Base-by-base conservation (phyloP, 2,113 vertebrate genomes). In the Pampusana beccarii region DNA sequence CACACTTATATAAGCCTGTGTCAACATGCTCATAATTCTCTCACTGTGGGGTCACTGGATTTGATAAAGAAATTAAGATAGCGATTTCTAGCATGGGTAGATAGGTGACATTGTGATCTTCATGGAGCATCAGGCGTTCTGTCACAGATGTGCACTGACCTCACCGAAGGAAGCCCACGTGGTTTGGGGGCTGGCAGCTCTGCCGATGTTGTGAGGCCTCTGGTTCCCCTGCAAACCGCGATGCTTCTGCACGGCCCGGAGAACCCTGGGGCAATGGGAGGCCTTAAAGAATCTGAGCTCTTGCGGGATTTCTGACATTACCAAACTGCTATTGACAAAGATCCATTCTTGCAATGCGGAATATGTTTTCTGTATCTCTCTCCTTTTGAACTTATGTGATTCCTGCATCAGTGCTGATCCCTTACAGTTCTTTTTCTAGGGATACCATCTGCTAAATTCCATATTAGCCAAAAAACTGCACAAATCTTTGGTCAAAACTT, bases 11-110 rank as follows among this genome's bases (percentile, higher is more conserved):
- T 16, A 31, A 46, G 31, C 58, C 16, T 33, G 33, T 86, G 74
- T 94, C 70, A 38, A 65, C 88, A 44, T 86, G 74, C 89, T 83
- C 33, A 11, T 64, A 91, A 90, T 83, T 80, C 78, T 81, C 16
- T 62, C 94, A 82, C 67, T 79, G 33, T 26, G 85, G 78, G 77
- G 60, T 31, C 48, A 57, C 40, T 71, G 54, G 84, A 57, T 72
- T 91, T 91, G 91, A 92, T 88, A 87, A 92, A 96, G 79, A 86
- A 94, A 80, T 78, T 82, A 95, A 92, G 51, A 34, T 70, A 79
- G 86, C 65, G 85, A 62, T 93, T 95, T 94, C 83, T 91, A 94
- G 61, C 5, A 6, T 72, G 78, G 40, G 5, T 73, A 57, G 33
- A 38, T 42, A 86, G 67, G 89, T 92, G 80, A 48, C 66, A 9